A percentile compares a stretch with the other conserved stretches of the same genome.
Evolutionary conservation across 2,113 vertebrate genomes (phyloP).

Genomic region (Cinclus cinclus): DNA sequence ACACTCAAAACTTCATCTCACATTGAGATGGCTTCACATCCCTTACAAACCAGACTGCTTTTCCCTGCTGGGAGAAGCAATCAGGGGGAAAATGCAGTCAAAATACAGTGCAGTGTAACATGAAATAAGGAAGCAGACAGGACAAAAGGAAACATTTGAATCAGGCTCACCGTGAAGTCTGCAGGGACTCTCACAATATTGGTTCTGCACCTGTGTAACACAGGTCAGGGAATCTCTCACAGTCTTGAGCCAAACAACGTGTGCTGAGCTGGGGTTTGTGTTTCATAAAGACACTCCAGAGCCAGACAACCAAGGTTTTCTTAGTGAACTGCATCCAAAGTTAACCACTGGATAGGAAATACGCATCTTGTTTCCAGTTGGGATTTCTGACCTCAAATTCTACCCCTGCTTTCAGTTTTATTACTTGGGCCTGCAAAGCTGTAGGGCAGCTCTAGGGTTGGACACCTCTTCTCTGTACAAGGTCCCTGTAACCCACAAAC

Average conservation of each 20-base stretch:
- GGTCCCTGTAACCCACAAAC: background rate
- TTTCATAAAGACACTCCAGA: slow-evolving; percentile 19
- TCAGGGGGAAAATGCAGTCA: background rate
- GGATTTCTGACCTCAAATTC: slow-evolving; percentile 1
- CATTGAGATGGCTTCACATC: background rate
- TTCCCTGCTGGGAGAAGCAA: slow-evolving; percentile 8
- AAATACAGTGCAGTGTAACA: background rate
- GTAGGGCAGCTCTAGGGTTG: background rate
- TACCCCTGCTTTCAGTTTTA: background rate
- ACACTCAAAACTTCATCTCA: background rate
- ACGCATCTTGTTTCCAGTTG: slow-evolving; percentile 1
- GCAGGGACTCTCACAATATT: background rate
- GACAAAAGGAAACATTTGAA: slow-evolving; percentile 1
- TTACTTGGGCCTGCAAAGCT: background rate
- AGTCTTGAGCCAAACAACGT: slow-evolving; percentile 3
- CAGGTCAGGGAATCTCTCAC: slow-evolving; percentile 49
- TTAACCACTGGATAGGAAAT: background rate
- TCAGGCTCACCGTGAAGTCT: background rate
- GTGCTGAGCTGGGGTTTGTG: slow-evolving; percentile 15
- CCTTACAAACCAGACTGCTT: background rate
- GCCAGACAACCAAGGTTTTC: background rate
- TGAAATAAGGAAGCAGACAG: slow-evolving; percentile 47
- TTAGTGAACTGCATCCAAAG: slow-evolving; percentile 25
- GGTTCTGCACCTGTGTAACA: slow-evolving; percentile 45
- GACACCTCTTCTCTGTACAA: background rate